These are phyloP conservation scores for Stegana nigrithorax DNA, from an alignment of 2,888 invertebrate species.

Conservation along the genomic window DNA sequence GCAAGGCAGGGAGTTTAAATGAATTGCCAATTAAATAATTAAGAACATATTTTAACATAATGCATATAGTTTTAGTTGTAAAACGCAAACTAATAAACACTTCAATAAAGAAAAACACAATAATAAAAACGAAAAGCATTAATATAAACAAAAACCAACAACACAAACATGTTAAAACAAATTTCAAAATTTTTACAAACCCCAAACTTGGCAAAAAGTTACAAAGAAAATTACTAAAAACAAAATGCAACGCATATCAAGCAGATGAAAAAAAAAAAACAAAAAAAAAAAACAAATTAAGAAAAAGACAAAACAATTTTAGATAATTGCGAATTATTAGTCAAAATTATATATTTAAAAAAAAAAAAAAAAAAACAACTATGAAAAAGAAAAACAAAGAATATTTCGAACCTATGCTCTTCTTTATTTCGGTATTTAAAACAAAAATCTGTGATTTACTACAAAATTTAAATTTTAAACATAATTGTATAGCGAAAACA, in stretches of 20 bases:
- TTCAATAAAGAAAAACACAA: conserved; percentile 20
- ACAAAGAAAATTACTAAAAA: conserved; percentile 25
- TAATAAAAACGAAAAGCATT: conserved; percentile 16
- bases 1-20: background rate
- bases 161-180: conserved; percentile 32
- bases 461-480: conserved; percentile 64
- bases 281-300: conserved; percentile 26
- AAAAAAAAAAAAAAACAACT: conserved; percentile 35
- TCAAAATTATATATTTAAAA: conserved; percentile 56
- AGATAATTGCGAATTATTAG: conserved; percentile 65
- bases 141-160: conserved; percentile 24
- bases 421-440: conserved; percentile 64
- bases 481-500: conserved; percentile 50
- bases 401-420: conserved; percentile 54
- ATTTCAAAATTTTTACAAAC: conserved; percentile 21
- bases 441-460: conserved; percentile 68
- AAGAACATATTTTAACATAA: conserved; percentile 40
- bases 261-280: conserved; percentile 31
- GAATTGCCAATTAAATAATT: conserved; percentile 13
- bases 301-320: conserved; percentile 40
- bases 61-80: conserved; percentile 52
- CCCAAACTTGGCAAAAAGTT: background rate
- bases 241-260: conserved; percentile 53
- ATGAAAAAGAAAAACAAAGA: conserved; percentile 30
- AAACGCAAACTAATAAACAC: conserved; percentile 23